Evolutionary conservation across 1,140 invertebrate species (phyloP).

Genomic region (Drosophila insularis): DNA sequence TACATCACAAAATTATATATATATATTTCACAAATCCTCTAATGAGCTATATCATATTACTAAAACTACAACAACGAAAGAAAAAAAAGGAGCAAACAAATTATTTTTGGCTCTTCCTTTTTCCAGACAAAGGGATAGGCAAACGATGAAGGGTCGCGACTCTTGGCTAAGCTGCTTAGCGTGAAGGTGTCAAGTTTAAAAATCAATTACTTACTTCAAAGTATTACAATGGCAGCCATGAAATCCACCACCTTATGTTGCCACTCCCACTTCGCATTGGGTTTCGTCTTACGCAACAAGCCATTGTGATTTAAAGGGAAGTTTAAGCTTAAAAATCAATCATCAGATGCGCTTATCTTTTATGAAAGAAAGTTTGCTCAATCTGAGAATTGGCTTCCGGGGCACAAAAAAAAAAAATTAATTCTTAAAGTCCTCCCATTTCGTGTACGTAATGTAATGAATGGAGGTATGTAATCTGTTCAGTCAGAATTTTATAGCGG

Average conservation of each 20-base stretch:
- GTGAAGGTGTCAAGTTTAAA: constrained; percentile 76
- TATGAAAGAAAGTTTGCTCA: background rate
- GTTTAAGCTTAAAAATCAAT: constrained; percentile 1
- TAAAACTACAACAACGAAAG: constrained; percentile 42
- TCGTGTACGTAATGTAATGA: too few relatives aligned
- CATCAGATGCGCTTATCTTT: background rate
- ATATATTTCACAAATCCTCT: constrained; percentile 50
- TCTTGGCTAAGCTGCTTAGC: constrained; percentile 66
- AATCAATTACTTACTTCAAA: constrained; percentile 77
- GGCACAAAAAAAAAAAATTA: background rate
- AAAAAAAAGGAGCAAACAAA: constrained; percentile 5
- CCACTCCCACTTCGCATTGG: constrained; percentile 18
- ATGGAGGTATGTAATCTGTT: too few relatives aligned
- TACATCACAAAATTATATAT: constrained; percentile 23
- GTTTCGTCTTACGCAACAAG: background rate
- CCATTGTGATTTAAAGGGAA: background rate
- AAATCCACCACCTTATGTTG: constrained; percentile 20
- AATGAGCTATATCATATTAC: constrained; percentile 71
- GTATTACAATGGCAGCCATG: constrained; percentile 33
- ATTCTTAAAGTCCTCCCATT: too few relatives aligned
- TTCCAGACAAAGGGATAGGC: background rate
- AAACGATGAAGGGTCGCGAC: constrained; percentile 9
- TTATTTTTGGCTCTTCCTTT: constrained; percentile 2
- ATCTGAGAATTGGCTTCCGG: background rate
- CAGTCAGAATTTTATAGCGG: too few relatives aligned